Evolutionary conservation across 1,140 invertebrate species (phyloP), one percentile per base, ranked within the genome.

Genomic region (Ceratina japonica): DNA sequence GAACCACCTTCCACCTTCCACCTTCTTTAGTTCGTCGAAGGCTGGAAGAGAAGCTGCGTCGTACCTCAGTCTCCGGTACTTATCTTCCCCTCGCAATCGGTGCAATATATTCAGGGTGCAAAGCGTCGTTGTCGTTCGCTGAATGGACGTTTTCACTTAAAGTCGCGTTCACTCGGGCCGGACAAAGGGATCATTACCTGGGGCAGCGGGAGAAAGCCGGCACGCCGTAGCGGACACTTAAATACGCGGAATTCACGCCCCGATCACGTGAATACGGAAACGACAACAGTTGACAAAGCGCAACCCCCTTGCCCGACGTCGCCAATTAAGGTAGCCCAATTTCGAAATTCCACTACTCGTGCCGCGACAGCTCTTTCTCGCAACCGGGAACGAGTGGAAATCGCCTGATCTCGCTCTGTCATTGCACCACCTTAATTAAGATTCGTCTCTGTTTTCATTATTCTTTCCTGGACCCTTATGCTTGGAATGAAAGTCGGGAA

Each of bases 111-210:
- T 90, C 86, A 87, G 86, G 75, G 85, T 85, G 87, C 86, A 87
- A 88, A 86, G 83, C 84, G 85, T 88, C 88, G 86, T 89, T 86
- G 83, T 85, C 82, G 82, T 83, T 77, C 63, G 65, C 65, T 88
- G 87, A 89, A 88, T 89, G 86, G 87, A 87, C 84, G 85, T 89
- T 90, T 91, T 89, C 86, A 85, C 83, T 89, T 88, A 90, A 90
- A 90, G 88, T 90, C 83, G 86, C 86, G 81, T 82, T 84, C 85
- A 74, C 80, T 77, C 74, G 75, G 66, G 16, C 58, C 58, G 90
- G 87, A 92, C 90, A 91, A 92, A 92, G 90, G 90, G 89, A 91
- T 92, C 91, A 89, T 91, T 91, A 91, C 88, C 78, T 79, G 54
- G 80, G 81, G 78, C 66, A 79, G 52, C 51, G 49, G 79, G 87